Base-by-base conservation (phyloP, 2,888 invertebrate species). In the Drosophila testacea region DNA sequence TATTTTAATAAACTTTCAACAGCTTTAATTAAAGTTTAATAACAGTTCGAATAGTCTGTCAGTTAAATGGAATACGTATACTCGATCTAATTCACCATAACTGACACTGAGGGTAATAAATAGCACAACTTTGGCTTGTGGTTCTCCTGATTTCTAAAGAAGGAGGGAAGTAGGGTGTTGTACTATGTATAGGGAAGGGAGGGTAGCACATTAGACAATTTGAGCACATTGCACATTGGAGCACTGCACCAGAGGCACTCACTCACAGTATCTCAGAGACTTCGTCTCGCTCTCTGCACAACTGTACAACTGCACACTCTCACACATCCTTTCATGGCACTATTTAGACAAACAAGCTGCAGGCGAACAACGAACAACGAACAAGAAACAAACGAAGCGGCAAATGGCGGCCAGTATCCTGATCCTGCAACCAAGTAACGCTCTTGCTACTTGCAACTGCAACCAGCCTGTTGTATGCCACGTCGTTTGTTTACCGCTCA, bases 181-280 rank as follows among this genome's bases (percentile, higher is more conserved):
- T 11, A 27, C 6, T 13, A 39, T 16, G 16, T 16, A 16, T 16
- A 16, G 7, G 30, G 10, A 10, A 47, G 27, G 27, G 22, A 22
- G 34, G 39, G 22, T 30, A 56, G 70, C 67, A 47, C 54, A 68
- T 69, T 65, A 67, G 64, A 77, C 62, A 77, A 69, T 73, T 72
- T 54, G 61, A 76, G 68, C 69, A 61, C 64, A 44, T 56, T 56
- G 56, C 56, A 61, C 64, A 46, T 46, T 46, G 56, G 36, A 66
- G 50, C 69, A 62, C 70, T 63, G 71, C 73, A 72, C 75, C 68
- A 64, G 34, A 64, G 44, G 60, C 34, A 65, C 46, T 56, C 44
- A 64, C 73, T 67, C 54, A 56, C 63, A 47, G 56, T 46, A 56
- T 56, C 55, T 32, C 34, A 44, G 38, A 52, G 51, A 38, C n/a